Percentiles rank a stretch among this genome's conserved stretches.
These are phyloP conservation scores for Trichonephila clavipes DNA, from an alignment of 1,140 invertebrate species.

Conservation along the genomic window DNA sequence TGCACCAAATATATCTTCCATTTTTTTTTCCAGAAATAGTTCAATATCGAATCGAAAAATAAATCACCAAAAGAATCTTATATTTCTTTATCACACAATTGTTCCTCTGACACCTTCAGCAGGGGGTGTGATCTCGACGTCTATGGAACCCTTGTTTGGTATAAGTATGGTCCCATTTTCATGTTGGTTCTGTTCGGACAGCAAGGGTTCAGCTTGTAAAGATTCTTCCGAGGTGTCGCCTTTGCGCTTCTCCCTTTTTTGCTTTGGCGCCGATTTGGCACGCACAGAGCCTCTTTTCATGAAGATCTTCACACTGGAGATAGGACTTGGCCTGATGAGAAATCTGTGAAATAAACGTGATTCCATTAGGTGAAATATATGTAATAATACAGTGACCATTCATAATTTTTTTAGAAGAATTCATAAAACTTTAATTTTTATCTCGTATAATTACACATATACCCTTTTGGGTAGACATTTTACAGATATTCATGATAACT, in stretches of 20 bases:
- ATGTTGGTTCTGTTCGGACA: conserved; percentile 22
- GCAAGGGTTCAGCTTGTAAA: neutral
- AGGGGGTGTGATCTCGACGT: conserved; percentile 69
- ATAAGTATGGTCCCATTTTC: conserved; percentile 70
- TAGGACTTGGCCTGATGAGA: conserved; percentile 92
- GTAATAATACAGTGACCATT: too few species aligned
- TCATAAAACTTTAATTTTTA: too few species aligned
- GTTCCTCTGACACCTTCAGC: conserved; percentile 36
- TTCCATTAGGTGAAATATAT: neutral
- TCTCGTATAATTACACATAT: too few species aligned
- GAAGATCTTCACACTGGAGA: conserved; percentile 96
- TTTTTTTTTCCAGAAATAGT: neutral
- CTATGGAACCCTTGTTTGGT: conserved; percentile 60
- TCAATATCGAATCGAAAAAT: neutral
- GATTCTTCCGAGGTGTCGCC: neutral
- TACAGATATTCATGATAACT: too few species aligned
- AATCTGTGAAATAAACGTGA: conserved; percentile 82
- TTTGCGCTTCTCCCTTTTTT: neutral
- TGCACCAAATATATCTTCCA: neutral
- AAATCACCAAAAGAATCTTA: neutral
- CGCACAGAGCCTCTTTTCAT: conserved; percentile 73
- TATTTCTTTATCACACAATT: conserved; percentile 46
- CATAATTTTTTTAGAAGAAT: too few species aligned
- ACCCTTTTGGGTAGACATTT: too few species aligned
- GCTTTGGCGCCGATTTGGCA: conserved; percentile 50